phyloP scores from a whole-genome alignment of 1,140 invertebrate species.

The Macrostomum lignano region DNA sequence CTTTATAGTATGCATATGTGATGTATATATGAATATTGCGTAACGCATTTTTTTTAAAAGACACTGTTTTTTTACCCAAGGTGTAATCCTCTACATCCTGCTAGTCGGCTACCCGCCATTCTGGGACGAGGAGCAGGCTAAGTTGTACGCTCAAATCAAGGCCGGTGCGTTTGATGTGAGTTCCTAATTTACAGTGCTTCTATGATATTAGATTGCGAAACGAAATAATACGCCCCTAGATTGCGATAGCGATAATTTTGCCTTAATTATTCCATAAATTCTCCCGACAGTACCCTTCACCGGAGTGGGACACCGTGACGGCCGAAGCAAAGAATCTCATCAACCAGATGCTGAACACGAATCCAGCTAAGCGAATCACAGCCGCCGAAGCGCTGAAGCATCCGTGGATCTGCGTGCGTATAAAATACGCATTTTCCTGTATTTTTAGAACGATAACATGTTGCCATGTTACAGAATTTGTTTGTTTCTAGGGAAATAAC shows the following conservation, averaged over 20 bases:
- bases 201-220: no score
- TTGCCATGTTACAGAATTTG: no score
- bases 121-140: constrained; percentile 99
- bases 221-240: no score
- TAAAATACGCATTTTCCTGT: background rate
- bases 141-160: constrained; percentile 96
- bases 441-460: no score
- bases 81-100: constrained; percentile 95
- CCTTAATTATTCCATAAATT: no score
- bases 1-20: background rate
- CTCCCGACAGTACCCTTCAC: constrained; percentile 68
- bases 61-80: constrained; percentile 18
- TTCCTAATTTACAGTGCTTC: constrained; percentile 10
- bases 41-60: background rate
- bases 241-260: no score
- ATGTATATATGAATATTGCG: background rate
- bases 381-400: constrained; percentile 89
- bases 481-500: no score
- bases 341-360: constrained; percentile 96
- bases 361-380: constrained; percentile 85
- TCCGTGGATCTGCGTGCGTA: constrained; percentile 86
- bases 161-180: constrained; percentile 89
- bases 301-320: constrained; percentile 99
- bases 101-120: constrained; percentile 98
- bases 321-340: constrained; percentile 97